These are phyloP conservation scores for Pantherophis vulpinus DNA, from an alignment of 2,797 vertebrate species.

Conservation along the genomic window DNA sequence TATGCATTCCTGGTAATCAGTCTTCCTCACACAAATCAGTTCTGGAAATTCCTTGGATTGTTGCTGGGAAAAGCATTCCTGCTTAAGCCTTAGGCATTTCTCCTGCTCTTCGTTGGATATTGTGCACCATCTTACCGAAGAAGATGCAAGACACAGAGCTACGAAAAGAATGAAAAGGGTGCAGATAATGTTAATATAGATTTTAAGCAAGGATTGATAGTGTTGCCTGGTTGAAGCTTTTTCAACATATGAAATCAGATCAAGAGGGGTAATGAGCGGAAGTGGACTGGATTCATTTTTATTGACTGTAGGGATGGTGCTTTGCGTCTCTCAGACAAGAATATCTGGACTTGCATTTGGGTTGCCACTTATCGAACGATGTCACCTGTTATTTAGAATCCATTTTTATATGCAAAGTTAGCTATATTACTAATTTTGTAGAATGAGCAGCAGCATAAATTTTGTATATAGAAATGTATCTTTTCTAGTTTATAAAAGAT, in stretches of 20 bases:
- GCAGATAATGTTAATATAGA: neutral
- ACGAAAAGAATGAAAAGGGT: conserved; percentile 19
- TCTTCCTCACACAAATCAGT: conserved; percentile 61
- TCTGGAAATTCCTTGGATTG: neutral
- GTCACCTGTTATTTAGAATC: neutral
- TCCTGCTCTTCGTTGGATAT: conserved; percentile 62
- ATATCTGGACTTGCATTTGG: neutral
- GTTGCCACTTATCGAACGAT: neutral
- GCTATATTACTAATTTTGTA: neutral
- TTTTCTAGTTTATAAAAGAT: neutral
- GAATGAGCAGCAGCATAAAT: neutral
- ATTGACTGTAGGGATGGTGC: neutral
- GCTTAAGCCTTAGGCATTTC: conserved; percentile 65
- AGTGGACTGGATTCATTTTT: neutral
- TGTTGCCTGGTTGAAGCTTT: neutral
- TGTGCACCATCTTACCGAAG: conserved; percentile 70
- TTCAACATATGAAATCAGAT: neutral
- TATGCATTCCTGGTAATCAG: conserved; percentile 61
- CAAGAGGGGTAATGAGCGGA: neutral
- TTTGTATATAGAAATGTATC: neutral
- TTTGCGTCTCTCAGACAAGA: neutral
- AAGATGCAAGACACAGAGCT: conserved; percentile 69
- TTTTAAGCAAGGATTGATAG: neutral
- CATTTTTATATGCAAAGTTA: neutral
- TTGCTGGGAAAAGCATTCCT: conserved; percentile 40